Evolutionary conservation across 1,140 invertebrate genomes (phyloP), one percentile per base, ranked within the genome.

Genomic region (Dryas iulia): DNA sequence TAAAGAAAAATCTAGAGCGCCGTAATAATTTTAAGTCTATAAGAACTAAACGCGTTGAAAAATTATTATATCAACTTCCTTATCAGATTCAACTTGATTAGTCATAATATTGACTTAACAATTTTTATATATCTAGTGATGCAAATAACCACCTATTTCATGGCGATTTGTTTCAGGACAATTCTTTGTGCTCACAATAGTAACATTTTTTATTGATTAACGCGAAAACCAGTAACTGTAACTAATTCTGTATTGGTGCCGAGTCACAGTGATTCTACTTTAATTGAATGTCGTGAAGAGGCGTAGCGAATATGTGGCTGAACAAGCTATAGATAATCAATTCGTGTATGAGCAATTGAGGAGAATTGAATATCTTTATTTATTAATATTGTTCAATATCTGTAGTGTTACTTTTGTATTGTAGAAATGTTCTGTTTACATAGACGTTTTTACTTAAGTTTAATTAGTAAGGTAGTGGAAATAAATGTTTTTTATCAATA

Each of bases 211-310:
- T 47, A n/a, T 47, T 21, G 66, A 75, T 75, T 67, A 64, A 63
- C 65, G 52, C 64, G 65, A 63, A 69, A 56, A 63, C 63, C 59
- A 59, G 63, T 78, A 75, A 69, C 71, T 78, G 73, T 73, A 69
- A 71, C 73, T 65, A 76, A 78, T 76, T 53, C 53, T 66, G 63
- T 73, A 67, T 75, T 71, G 64, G 62, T 35, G 64, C 53, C 52
- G 26, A 69, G 35, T 64, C 54, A 59, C 67, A 61, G 57, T 59
- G 64, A 70, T 69, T 72, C 59, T 54, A 56, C 58, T 69, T 68
- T 73, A 73, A 76, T 76, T 73, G 74, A 73, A 73, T 75, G 65
- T 73, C 73, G 60, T 73, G 68, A 75, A 77, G 72, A 67, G 65
- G 66, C 68, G 68, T 75, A 61, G 66, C 73, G 66, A 71, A 78